These are phyloP conservation scores for Diacarnus erythraeanus DNA, from an alignment of 37 sponge, comb jelly and placozoan species.

Conservation along the genomic window DNA sequence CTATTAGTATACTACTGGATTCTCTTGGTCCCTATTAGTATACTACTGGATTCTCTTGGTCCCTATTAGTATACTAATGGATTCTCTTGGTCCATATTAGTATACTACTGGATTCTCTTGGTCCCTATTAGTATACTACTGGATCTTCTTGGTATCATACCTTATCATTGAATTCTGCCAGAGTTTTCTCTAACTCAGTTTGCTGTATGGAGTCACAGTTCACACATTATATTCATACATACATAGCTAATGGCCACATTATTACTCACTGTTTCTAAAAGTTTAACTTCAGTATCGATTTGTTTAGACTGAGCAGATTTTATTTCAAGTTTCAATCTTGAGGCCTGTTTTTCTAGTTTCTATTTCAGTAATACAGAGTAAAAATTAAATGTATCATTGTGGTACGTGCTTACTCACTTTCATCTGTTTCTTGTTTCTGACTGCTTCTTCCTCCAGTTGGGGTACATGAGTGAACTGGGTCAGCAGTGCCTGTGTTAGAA, in stretches of 20 bases:
- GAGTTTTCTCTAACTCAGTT: conserved; percentile 1
- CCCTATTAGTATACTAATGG: no score
- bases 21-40: no score
- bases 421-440: conserved; percentile 2
- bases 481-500: conserved; percentile 22
- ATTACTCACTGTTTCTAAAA: conserved; percentile 25
- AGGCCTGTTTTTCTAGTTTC: conserved; percentile 23
- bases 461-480: conserved; percentile 3
- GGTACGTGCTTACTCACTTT: conserved; percentile 4
- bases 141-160: no score
- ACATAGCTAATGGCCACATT: no score
- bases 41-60: no score
- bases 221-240: no score
- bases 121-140: no score
- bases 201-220: conserved; percentile 9
- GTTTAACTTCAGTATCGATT: neutral
- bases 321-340: neutral
- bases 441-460: conserved; percentile 13
- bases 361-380: neutral
- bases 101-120: no score
- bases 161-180: conserved; percentile 7
- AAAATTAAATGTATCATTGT: no score
- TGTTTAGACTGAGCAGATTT: neutral
- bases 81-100: no score
- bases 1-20: no score